Conservation (phyloP, 2,797 vertebrate genomes). For the Halcyon leucocephala region DNA sequence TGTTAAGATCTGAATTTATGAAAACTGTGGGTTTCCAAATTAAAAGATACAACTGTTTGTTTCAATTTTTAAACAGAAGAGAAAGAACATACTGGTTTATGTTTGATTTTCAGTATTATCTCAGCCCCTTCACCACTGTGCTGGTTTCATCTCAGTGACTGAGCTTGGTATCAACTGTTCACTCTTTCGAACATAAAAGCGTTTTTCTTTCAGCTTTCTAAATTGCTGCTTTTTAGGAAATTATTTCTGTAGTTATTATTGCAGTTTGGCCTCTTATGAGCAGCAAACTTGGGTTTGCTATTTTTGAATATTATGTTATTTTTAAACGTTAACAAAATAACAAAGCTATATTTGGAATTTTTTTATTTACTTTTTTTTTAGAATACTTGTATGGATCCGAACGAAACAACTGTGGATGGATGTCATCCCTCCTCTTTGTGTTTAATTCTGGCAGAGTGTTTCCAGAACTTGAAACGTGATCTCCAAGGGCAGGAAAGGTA, state of each 20-base stretch:
- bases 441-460: not conserved
- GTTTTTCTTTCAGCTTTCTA: not conserved
- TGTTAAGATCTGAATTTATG: not conserved
- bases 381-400: not conserved
- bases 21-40: not conserved
- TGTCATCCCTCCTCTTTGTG: not conserved
- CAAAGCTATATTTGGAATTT: not conserved
- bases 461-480: slow-evolving; percentile 39
- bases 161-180: not conserved
- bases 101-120: not conserved
- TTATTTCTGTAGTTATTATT: not conserved
- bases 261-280: not conserved
- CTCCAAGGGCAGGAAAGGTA: slow-evolving; percentile 8
- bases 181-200: not conserved
- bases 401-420: not conserved
- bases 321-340: not conserved
- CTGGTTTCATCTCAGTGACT: not conserved
- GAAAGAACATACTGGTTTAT: not conserved
- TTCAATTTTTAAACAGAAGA: not conserved
- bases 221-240: not conserved
- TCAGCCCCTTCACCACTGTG: not conserved
- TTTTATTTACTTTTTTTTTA: not conserved
- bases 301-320: not conserved
- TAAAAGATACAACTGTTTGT: not conserved
- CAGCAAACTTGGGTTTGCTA: not conserved